Evolutionary conservation across 2,797 vertebrate genomes (phyloP), one percentile per base, ranked within the genome.

Genomic region (Eulemur mongoz): DNA sequence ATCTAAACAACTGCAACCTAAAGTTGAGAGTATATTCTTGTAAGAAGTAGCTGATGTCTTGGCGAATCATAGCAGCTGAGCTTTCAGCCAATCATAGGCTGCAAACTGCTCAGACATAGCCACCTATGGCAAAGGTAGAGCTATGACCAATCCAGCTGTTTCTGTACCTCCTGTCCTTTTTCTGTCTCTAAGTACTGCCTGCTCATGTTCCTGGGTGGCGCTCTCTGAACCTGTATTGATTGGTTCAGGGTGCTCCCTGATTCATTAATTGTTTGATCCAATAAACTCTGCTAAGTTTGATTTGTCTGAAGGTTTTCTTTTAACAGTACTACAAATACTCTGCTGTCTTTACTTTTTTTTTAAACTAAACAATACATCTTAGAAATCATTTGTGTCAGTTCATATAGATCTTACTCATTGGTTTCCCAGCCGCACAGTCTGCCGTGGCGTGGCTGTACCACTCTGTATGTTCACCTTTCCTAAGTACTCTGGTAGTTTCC

Each of bases 371-470:
- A 52, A 5, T 43, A 13, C 17, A 12, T 43, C 63, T 22, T 63
- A 48, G 45, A 43, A 25, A 13, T 27, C 45, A 45, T 35, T 38
- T 7, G 4, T 43, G 5, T 40, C 43, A 23, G 52, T 50, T 63
- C 43, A 32, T 23, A 32, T 10, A 27, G 27, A 48, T 7, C 63
- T 35, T 48, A 18, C n/a, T 30, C 43, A 17, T 14, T 91, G 20
- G 25, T 63, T 12, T n/a, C 57, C 48, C 15, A 61, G 30, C 25
- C 38, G 12, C 25, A 15, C 4, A 10, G 38, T 25, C 0, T 27
- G 50, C 30, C 5, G 2, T 0, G 3, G 17, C 4, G 12, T 63
- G 14, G 14, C 5, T n/a, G 43, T 32, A 11, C 27, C 40, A 11
- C 27, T 48, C 48, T 23, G 14, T 6, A 11, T 1, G 4, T 80